These are phyloP conservation scores for Mythimna loreyi DNA, from an alignment of 2,888 invertebrate genomes.

Conservation along the genomic window DNA sequence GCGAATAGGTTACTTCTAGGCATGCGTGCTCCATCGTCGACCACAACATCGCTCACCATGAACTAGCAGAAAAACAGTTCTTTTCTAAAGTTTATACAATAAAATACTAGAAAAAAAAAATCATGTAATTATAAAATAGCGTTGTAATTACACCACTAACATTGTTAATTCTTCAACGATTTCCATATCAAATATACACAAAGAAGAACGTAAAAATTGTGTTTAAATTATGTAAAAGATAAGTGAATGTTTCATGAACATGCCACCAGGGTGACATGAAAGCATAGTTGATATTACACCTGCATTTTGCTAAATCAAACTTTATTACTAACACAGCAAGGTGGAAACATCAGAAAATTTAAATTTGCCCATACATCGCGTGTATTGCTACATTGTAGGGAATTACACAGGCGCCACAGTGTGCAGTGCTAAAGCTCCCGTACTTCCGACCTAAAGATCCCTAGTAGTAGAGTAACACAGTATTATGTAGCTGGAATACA, in stretches of 20 bases:
- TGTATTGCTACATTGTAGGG: constrained; percentile 57
- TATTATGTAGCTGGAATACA: constrained; percentile 56
- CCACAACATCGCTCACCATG: no score
- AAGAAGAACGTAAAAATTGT: constrained; percentile 45
- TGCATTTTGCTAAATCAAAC: constrained; percentile 50
- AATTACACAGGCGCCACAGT: constrained; percentile 46
- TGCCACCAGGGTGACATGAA: constrained; percentile 54
- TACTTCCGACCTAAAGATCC: constrained; percentile 35
- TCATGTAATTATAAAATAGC: constrained; percentile 21
- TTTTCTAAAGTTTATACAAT: not conserved
- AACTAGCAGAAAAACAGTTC: not conserved
- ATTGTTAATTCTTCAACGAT: constrained; percentile 40
- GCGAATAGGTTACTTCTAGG: no score
- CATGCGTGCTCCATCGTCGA: no score
- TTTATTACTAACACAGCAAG: constrained; percentile 52
- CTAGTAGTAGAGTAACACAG: constrained; percentile 50
- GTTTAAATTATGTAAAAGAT: constrained; percentile 57
- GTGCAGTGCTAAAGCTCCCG: constrained; percentile 46
- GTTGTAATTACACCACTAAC: constrained; percentile 35
- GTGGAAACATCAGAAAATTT: constrained; percentile 42
- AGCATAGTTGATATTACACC: constrained; percentile 39
- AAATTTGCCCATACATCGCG: constrained; percentile 57
- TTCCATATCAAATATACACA: constrained; percentile 53
- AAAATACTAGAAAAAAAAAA: constrained; percentile 19
- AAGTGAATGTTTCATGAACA: constrained; percentile 61